Percentiles rank a stretch among this genome's conserved stretches.
phyloP scores from a whole-genome alignment of 2,113 vertebrate genomes.

The Myrmophylax atrothorax region DNA sequence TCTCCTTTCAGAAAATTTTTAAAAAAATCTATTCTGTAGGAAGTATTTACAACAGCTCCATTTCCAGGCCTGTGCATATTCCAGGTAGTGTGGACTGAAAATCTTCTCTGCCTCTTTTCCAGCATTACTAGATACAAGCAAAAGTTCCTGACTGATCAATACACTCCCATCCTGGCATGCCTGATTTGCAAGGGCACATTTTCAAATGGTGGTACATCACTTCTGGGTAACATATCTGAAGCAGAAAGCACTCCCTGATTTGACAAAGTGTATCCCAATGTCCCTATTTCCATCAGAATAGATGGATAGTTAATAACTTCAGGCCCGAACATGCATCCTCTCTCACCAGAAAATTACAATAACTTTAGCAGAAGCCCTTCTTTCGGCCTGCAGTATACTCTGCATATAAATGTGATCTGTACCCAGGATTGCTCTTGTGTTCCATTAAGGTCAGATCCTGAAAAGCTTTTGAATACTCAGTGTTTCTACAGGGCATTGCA shows the following conservation, averaged over 20 bases:
- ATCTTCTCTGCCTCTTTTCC: not conserved
- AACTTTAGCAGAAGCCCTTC: not conserved
- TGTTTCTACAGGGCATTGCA: not conserved
- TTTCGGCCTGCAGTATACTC: not conserved
- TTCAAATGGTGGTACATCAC: not conserved
- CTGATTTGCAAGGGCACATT: not conserved
- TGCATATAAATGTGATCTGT: not conserved
- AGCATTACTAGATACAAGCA: not conserved
- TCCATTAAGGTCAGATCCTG: constrained; percentile 13
- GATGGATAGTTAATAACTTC: not conserved
- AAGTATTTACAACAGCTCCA: not conserved
- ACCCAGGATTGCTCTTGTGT: not conserved
- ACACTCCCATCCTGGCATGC: not conserved
- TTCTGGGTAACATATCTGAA: not conserved
- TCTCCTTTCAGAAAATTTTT: not conserved
- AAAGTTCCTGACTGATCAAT: not conserved
- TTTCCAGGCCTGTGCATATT: constrained; percentile 4
- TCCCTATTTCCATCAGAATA: constrained; percentile 18
- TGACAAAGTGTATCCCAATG: constrained; percentile 4
- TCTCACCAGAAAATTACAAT: not conserved
- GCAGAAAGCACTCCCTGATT: constrained; percentile 11
- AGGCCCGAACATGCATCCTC: constrained; percentile 20
- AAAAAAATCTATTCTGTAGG: not conserved
- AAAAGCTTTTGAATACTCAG: not conserved
- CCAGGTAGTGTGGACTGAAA: not conserved